A percentile compares a stretch with the other conserved stretches of the same genome.
phyloP scores from a whole-genome alignment of 2,113 vertebrate genomes.

The Platycercus adscitus region DNA sequence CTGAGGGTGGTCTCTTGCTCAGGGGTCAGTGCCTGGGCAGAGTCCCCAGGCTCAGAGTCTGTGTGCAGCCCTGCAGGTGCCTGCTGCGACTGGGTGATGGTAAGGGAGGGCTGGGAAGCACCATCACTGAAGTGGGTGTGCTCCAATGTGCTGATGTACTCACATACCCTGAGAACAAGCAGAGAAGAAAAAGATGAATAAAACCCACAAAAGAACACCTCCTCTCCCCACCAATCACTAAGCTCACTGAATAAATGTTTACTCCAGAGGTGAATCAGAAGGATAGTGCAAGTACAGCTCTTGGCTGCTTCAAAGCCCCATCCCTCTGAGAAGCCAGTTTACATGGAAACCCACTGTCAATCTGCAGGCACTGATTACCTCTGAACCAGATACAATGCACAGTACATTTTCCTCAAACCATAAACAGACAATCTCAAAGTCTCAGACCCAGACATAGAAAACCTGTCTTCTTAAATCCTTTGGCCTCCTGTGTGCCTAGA shows the following conservation, averaged over 20 bases:
- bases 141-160: slow-evolving; percentile 94
- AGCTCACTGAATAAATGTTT: background rate
- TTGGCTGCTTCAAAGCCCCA: background rate
- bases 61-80: slow-evolving; percentile 3
- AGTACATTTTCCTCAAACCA: background rate
- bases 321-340: background rate
- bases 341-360: background rate
- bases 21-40: slow-evolving; percentile 54
- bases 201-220: background rate
- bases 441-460: background rate
- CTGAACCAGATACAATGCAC: background rate
- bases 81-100: slow-evolving; percentile 87
- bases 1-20: slow-evolving; percentile 81
- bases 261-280: background rate
- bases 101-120: slow-evolving; percentile 80
- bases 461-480: background rate
- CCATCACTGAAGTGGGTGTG: slow-evolving; percentile 94
- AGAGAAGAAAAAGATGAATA: background rate
- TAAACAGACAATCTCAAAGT: background rate
- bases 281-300: background rate
- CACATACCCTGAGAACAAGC: slow-evolving; percentile 84
- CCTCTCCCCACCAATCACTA: background rate
- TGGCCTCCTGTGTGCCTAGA: background rate
- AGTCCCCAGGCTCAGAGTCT: slow-evolving; percentile 74
- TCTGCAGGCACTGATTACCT: background rate